Percentiles rank a stretch among this genome's conserved stretches.
Conservation (phyloP, 2,888 invertebrate species). For the Agonopterix subpropinquella region DNA sequence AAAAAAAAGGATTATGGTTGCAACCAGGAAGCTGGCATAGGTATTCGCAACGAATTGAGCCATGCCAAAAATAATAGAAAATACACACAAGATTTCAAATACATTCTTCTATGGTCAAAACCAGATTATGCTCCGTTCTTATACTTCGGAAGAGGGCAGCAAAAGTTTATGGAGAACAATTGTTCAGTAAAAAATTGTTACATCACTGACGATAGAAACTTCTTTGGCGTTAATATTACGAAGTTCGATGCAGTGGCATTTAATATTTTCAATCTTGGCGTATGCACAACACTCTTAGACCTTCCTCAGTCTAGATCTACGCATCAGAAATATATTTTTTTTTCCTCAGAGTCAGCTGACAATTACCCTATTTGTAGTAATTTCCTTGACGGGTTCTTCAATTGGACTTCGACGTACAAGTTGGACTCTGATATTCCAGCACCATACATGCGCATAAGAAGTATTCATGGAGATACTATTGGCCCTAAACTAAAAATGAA, state of each 20-base stretch:
- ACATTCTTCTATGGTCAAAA: constrained; percentile 46
- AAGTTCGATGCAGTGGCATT: constrained; percentile 55
- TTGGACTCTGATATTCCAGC: constrained; percentile 55
- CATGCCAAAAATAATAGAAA: no score
- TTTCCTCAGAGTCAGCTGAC: constrained; percentile 57
- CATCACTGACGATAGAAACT: constrained; percentile 36
- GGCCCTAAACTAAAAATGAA: constrained; percentile 43
- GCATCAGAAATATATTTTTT: constrained; percentile 55
- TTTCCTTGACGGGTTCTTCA: constrained; percentile 35
- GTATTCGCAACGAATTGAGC: no score
- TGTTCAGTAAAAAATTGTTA: constrained; percentile 52
- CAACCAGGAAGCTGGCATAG: no score
- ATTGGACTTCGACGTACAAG: constrained; percentile 36
- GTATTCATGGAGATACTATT: constrained; percentile 33
- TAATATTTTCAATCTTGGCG: constrained; percentile 43
- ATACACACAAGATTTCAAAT: no score
- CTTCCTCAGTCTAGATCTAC: constrained; percentile 36
- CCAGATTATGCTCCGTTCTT: constrained; percentile 42
- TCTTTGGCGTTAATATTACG: constrained; percentile 35
- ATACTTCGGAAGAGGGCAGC: constrained; percentile 40
- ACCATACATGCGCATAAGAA: constrained; percentile 44
- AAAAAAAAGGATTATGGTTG: no score
- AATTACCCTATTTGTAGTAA: constrained; percentile 47
- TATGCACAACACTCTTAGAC: neutral
- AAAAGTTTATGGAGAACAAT: constrained; percentile 44